Evolutionary conservation across 2,888 invertebrate genomes (phyloP).

Genomic region (Ptychoptera contaminata): DNA sequence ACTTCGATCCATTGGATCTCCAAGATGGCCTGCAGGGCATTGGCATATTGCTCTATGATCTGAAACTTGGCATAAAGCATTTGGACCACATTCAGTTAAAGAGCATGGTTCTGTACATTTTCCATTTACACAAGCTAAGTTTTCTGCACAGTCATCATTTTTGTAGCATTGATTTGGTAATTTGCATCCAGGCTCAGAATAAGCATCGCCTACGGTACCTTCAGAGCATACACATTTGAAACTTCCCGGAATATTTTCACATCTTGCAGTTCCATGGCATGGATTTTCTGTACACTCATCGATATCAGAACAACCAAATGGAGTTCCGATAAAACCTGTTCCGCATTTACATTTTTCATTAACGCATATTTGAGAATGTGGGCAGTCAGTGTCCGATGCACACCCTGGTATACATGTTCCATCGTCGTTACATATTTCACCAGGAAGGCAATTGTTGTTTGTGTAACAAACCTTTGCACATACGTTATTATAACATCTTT

Average conservation of each 20-base stretch:
- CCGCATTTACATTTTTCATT: conserved; percentile 61
- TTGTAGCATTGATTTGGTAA: conserved; percentile 59
- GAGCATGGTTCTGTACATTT: conserved; percentile 73
- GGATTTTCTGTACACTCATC: conserved; percentile 66
- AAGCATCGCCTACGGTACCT: conserved; percentile 61
- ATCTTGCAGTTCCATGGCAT: conserved; percentile 66
- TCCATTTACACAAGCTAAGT: conserved; percentile 55
- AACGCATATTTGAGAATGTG: conserved; percentile 59
- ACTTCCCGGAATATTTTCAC: conserved; percentile 65
- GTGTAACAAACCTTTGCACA: conserved; percentile 79
- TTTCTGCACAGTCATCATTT: conserved; percentile 58
- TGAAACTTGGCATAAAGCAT: conserved; percentile 57
- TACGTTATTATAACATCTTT: conserved; percentile 60
- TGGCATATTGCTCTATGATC: conserved; percentile 57
- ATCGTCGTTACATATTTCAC: conserved; percentile 66
- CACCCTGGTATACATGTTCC: conserved; percentile 76
- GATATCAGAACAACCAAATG: conserved; percentile 63
- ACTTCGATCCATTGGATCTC: conserved; percentile 57
- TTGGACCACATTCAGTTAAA: conserved; percentile 52
- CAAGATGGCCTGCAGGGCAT: conserved; percentile 68
- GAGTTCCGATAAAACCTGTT: conserved; percentile 55
- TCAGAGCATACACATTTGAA: conserved; percentile 65
- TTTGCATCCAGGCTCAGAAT: conserved; percentile 56
- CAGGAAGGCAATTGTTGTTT: conserved; percentile 77
- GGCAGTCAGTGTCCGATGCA: conserved; percentile 64